These are phyloP conservation scores for Danionella dracula DNA, from an alignment of 2,797 vertebrate genomes.

Conservation along the genomic window DNA sequence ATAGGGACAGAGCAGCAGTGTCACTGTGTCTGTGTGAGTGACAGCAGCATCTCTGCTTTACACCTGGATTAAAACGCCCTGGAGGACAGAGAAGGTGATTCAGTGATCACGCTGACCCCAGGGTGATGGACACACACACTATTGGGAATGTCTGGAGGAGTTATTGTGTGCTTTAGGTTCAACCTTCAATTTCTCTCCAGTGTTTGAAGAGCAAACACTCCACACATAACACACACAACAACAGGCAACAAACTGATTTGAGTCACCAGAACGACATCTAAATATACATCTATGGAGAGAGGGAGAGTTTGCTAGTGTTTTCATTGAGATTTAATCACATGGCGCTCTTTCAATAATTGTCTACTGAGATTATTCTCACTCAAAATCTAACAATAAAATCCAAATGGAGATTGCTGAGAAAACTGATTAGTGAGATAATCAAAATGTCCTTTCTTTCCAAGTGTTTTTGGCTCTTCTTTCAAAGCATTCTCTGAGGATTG, in stretches of 20 bases:
- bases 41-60: not conserved
- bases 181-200: constrained; percentile 1
- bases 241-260: not conserved
- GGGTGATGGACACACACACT: constrained; percentile 6
- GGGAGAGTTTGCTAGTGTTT: not conserved
- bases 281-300: no score
- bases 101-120: not conserved
- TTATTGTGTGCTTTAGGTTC: not conserved
- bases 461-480: not conserved
- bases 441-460: constrained; percentile 1
- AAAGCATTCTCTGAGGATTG: not conserved
- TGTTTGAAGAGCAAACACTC: not conserved
- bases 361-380: not conserved
- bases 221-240: not conserved
- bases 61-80: not conserved
- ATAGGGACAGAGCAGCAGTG: not conserved
- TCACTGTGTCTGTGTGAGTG: not conserved
- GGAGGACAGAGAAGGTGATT: constrained; percentile 3
- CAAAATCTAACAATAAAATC: constrained; percentile 9
- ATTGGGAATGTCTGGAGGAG: not conserved
- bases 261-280: no score
- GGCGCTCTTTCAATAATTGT: not conserved
- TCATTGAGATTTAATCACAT: not conserved
- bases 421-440: constrained; percentile 12
- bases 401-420: constrained; percentile 11